Percentiles rank a stretch among this genome's conserved stretches.
Conservation (phyloP, 37 sponge, comb jelly and placozoan genomes). For the Chondrilla cf. caribensis region DNA sequence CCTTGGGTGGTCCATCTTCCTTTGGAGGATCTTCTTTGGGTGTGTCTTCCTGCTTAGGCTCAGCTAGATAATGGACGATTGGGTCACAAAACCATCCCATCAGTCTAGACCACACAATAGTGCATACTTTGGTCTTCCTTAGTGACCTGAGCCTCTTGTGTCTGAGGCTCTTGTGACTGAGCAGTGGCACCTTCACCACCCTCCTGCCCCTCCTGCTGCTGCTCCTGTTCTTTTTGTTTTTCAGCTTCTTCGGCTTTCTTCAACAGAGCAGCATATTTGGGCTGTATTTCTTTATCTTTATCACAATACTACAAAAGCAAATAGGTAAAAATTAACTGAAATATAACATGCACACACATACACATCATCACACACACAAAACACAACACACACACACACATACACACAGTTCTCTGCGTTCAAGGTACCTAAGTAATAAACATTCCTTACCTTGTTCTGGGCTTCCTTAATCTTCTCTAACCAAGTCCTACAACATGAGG, state of each 20-base stretch:
- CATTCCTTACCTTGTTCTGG: background rate
- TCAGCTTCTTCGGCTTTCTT: background rate
- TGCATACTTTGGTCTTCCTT: background rate
- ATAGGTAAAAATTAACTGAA: background rate
- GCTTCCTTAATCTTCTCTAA: conserved; percentile 1
- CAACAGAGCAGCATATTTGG: background rate
- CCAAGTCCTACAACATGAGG: background rate
- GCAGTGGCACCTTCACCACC: background rate
- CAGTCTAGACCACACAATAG: background rate
- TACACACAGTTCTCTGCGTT: too few species aligned
- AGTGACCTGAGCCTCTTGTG: background rate
- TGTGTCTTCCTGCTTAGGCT: conserved; percentile 1
- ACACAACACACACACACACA: background rate
- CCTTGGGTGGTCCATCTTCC: background rate
- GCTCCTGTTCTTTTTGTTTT: background rate
- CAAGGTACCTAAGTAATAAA: too few species aligned
- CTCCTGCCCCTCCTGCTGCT: background rate
- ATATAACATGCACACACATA: background rate
- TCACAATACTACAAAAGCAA: background rate
- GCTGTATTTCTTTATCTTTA: background rate
- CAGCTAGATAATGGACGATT: too few species aligned
- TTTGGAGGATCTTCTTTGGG: conserved; percentile 8
- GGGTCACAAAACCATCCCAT: background rate
- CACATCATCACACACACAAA: background rate
- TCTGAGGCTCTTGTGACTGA: background rate